Evolutionary conservation across 2,888 invertebrate species (phyloP).

Genomic region (Eupelmus urozonus): DNA sequence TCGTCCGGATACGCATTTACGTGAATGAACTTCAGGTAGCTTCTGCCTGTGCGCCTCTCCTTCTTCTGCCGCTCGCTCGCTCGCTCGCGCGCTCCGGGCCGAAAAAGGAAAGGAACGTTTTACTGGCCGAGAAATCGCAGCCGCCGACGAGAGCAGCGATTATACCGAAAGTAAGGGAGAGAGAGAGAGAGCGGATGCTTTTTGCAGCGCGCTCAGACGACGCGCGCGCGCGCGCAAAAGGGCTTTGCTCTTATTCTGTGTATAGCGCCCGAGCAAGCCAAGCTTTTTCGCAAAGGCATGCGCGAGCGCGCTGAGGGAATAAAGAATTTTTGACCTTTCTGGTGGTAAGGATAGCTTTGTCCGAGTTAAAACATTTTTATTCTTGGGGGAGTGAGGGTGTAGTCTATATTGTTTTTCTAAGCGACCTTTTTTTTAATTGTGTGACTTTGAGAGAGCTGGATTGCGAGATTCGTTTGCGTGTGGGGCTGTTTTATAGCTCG

Average conservation of each 20-base stretch:
- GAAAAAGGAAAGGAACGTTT: slow-evolving; percentile 52
- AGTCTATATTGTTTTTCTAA: background rate
- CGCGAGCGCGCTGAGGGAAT: slow-evolving; percentile 1
- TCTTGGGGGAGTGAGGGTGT: background rate
- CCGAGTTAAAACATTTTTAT: slow-evolving; percentile 26
- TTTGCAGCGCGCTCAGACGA: background rate
- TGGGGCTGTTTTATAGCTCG: too few species aligned
- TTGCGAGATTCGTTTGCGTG: background rate
- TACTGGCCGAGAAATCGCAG: slow-evolving; percentile 43
- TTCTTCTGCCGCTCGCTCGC: slow-evolving; percentile 21
- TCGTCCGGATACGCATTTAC: slow-evolving; percentile 44
- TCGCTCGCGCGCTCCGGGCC: slow-evolving; percentile 35
- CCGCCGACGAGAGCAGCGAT: slow-evolving; percentile 12
- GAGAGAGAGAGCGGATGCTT: slow-evolving; percentile 11
- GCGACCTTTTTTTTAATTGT: background rate
- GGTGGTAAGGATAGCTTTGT: background rate
- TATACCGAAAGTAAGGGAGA: slow-evolving; percentile 33
- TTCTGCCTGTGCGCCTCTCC: slow-evolving; percentile 54
- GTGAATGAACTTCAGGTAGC: slow-evolving; percentile 42
- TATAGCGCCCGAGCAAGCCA: background rate
- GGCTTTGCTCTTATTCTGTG: background rate
- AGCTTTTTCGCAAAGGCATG: background rate
- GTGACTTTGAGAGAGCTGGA: background rate
- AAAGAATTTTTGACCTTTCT: slow-evolving; percentile 13
- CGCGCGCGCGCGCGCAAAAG: background rate